phyloP scores from a whole-genome alignment of 1,140 invertebrate species.

The Thaumatotibia leucotreta region DNA sequence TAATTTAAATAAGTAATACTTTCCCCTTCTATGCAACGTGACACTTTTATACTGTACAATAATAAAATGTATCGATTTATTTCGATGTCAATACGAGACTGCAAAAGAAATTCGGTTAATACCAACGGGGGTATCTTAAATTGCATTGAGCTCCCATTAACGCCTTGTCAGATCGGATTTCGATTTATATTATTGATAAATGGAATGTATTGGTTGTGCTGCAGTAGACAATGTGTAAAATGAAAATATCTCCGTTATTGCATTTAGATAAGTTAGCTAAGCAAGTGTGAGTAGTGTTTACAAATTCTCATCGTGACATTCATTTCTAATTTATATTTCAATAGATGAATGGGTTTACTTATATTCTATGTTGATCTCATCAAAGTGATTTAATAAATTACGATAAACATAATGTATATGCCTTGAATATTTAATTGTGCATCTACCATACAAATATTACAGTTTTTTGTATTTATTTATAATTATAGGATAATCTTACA shows the following conservation, averaged over 20 bases:
- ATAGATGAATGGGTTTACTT: too few relatives aligned
- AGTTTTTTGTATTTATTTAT: too few relatives aligned
- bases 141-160: conserved; percentile 76
- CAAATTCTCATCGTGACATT: too few relatives aligned
- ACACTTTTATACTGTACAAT: not conserved
- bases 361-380: too few relatives aligned
- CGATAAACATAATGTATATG: too few relatives aligned
- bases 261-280: not conserved
- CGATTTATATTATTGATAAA: conserved; percentile 75
- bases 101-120: conserved; percentile 55
- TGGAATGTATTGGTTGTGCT: conserved; percentile 48
- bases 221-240: conserved; percentile 5
- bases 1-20: not conserved
- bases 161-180: conserved; percentile 76
- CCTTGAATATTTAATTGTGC: too few relatives aligned
- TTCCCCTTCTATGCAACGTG: not conserved
- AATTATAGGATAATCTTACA: too few relatives aligned
- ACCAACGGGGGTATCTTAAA: conserved; percentile 67
- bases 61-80: conserved; percentile 1
- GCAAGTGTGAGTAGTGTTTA: not conserved
- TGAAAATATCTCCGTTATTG: not conserved
- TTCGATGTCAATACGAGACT: not conserved
- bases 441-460: too few relatives aligned
- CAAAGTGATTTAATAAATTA: too few relatives aligned
- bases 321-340: too few relatives aligned